Evolutionary conservation across 2,113 vertebrate genomes (phyloP).

Genomic region (Oncorhynchus kisutch): DNA sequence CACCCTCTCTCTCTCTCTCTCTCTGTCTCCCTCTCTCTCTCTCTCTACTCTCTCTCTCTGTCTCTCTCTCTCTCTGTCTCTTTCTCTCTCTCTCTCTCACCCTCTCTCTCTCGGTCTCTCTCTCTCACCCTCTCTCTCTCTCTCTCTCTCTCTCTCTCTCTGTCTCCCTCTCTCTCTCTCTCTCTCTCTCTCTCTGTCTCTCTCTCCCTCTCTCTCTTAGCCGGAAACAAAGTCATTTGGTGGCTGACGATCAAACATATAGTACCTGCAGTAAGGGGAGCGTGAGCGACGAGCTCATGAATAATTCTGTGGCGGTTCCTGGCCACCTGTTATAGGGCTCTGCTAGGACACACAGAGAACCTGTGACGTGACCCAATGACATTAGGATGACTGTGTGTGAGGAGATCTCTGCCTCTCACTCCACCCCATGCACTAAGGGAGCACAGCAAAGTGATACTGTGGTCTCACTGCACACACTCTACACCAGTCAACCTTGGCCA

Average conservation of each 20-base stretch:
- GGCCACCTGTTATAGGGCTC: slow-evolving; percentile 48
- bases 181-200: too few species aligned
- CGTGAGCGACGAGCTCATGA: slow-evolving; percentile 45
- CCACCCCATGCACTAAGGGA: not conserved
- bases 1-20: too few species aligned
- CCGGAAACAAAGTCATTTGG: slow-evolving; percentile 19
- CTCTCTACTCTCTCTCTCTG: not conserved
- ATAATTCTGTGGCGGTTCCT: slow-evolving; percentile 42
- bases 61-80: not conserved
- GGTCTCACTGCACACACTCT: not conserved
- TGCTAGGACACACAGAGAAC: slow-evolving; percentile 26
- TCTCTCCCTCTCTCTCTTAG: not conserved
- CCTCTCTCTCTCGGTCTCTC: not conserved
- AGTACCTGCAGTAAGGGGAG: slow-evolving; percentile 27
- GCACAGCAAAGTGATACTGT: not conserved
- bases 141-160: not conserved
- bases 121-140: not conserved
- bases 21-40: too few species aligned
- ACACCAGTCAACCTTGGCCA: not conserved
- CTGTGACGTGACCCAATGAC: slow-evolving; percentile 41
- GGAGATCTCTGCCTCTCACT: not conserved
- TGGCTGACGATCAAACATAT: slow-evolving; percentile 33
- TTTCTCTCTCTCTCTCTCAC: not conserved
- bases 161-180: not conserved
- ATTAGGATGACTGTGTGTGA: not conserved